Conservation (phyloP, 2,888 invertebrate genomes). For the Invenusta paracnida region DNA sequence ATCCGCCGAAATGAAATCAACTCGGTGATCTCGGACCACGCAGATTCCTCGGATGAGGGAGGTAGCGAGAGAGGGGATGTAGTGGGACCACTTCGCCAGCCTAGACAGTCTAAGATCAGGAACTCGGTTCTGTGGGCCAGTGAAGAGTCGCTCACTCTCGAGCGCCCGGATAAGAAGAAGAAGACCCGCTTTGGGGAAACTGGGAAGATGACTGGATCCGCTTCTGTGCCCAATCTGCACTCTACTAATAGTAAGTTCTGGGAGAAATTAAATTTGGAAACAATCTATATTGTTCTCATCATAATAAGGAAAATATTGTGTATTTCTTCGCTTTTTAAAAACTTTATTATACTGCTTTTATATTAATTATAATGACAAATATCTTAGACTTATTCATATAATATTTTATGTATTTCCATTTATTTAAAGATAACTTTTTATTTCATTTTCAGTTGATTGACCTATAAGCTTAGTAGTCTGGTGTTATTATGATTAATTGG, state of each 20-base stretch:
- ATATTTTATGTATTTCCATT: too few relatives aligned
- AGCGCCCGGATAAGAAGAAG: neutral
- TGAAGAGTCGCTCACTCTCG: neutral
- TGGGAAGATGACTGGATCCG: constrained; percentile 10
- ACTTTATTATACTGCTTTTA: neutral
- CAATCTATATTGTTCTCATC: too few relatives aligned
- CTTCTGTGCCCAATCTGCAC: neutral
- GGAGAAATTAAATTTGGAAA: too few relatives aligned
- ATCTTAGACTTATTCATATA: neutral
- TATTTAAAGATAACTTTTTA: too few relatives aligned
- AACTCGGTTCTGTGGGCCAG: constrained; percentile 4
- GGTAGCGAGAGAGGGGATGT: neutral
- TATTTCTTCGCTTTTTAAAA: too few relatives aligned
- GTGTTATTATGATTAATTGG: too few relatives aligned
- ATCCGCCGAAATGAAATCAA: neutral
- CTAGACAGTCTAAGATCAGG: neutral
- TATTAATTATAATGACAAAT: neutral
- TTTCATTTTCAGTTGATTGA: too few relatives aligned
- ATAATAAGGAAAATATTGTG: too few relatives aligned
- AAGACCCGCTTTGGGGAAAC: neutral
- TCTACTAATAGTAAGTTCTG: too few relatives aligned
- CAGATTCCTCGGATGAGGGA: neutral
- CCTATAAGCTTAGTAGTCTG: too few relatives aligned
- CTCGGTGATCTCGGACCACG: neutral
- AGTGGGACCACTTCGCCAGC: neutral